Percentiles rank a stretch among this genome's conserved stretches.
phyloP scores from a whole-genome alignment of 2,888 invertebrate species.

The Callimorpha dominula region DNA sequence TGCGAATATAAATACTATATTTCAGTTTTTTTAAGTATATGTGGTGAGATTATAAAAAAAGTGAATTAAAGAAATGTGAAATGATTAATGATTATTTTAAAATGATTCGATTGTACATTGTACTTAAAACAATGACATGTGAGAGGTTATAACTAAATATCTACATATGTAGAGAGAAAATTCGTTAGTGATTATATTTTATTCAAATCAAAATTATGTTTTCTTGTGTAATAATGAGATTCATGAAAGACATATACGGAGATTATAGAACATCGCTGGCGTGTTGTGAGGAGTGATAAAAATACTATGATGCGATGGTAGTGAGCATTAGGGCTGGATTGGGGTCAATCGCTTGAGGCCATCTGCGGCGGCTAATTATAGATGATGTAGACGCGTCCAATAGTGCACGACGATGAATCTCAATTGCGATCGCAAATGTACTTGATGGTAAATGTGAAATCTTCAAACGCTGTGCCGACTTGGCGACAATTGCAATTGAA shows the following conservation, averaged over 20 bases:
- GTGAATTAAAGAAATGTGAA: too few species aligned
- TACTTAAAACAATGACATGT: too few species aligned
- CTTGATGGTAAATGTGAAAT: slow-evolving; percentile 54
- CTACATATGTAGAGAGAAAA: background rate
- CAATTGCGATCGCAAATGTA: slow-evolving; percentile 68
- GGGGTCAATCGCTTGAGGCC: slow-evolving; percentile 85
- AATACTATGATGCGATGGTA: slow-evolving; percentile 74
- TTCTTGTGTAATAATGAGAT: slow-evolving; percentile 33
- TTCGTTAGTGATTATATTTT: background rate
- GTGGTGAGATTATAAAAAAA: too few species aligned
- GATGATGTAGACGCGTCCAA: slow-evolving; percentile 73
- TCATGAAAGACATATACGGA: slow-evolving; percentile 51
- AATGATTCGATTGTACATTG: too few species aligned
- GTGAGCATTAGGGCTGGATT: slow-evolving; percentile 81
- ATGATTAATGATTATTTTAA: too few species aligned
- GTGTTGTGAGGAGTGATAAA: slow-evolving; percentile 75
- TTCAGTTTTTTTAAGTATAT: background rate
- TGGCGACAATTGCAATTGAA: slow-evolving; percentile 28
- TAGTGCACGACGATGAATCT: slow-evolving; percentile 73
- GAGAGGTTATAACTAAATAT: background rate
- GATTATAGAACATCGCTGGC: slow-evolving; percentile 56
- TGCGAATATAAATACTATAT: slow-evolving; percentile 1
- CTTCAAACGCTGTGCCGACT: slow-evolving; percentile 46
- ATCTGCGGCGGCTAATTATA: slow-evolving; percentile 84
- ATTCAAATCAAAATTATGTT: background rate